Base-by-base conservation (phyloP, 2,797 vertebrate species). In the Anolis apletophallus region DNA sequence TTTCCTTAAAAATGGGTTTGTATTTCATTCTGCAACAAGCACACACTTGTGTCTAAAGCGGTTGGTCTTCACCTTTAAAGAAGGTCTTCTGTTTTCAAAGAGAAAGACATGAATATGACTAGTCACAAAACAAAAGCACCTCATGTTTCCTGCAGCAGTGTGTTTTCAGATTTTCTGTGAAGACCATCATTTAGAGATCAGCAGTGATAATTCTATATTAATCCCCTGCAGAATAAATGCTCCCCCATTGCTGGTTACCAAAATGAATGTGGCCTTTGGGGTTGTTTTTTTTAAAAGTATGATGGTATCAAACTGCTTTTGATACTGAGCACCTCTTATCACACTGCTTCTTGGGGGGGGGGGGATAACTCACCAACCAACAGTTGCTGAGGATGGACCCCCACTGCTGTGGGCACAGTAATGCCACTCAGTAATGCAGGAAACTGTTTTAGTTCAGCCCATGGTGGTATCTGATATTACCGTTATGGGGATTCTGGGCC, bases 401-500 rank as follows among this genome's bases (percentile, higher is more conserved):
- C 61, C 26, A 11, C 26, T 26, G 61, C 26, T 64, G 61, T 64
- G 61, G 9, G 26, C 14, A 64, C 61, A 11, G 8, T 11, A 9
- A 64, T 29, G 36, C 17, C 54, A 80, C 76, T 34, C 34, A 7
- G 88, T 68, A 3, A 77, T 40, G 26, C 83, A 76, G 36, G 74
- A 67, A 86, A 85, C 86, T 73, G n/a, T n/a, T 88, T 74, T 17
- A 40, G 52, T 40, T 40, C 40, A 40, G 40, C 40, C 40, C 40
- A 40, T 40, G 40, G 40, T 40, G 40, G 40, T 40, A 40, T 40
- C 40, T 40, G 40, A 40, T 40, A 40, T 40, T 40, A 40, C 40
- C 5, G 40, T 40, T 40, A 40, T 40, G 40, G 40, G 40, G 40
- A 40, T 40, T 40, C 40, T 40, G 40, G 40, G 40, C 40, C 40